Percentiles rank a stretch among this genome's conserved stretches.
Conservation (phyloP, 2,797 vertebrate species). For the Galago senegalensis region DNA sequence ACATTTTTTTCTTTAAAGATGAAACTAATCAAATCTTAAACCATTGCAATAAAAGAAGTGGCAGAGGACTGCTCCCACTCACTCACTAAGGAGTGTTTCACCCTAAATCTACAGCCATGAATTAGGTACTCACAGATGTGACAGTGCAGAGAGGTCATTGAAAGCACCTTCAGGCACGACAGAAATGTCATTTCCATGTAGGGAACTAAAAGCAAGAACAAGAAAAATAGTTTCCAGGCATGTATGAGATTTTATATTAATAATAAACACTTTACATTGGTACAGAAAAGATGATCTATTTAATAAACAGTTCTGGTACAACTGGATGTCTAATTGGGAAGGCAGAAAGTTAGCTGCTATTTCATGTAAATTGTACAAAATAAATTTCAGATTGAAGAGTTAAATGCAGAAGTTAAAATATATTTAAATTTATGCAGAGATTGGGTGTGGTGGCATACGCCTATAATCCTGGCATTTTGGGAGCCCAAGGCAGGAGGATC, state of each 20-base stretch:
- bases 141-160: conserved; percentile 96
- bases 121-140: conserved; percentile 95
- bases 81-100: not conserved
- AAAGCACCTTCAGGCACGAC: conserved; percentile 98
- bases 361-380: not conserved
- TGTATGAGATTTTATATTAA: not conserved
- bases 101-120: not conserved
- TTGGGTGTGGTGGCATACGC: not conserved
- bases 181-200: conserved; percentile 99
- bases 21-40: not conserved
- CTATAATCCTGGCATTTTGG: not conserved
- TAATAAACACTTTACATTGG: not conserved
- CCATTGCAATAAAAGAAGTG: not conserved
- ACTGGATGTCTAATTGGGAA: not conserved
- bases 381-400: conserved; percentile 39
- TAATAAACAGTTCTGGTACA: not conserved
- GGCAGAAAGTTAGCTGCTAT: not conserved
- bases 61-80: not conserved
- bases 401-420: conserved; percentile 34
- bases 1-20: conserved; percentile 28
- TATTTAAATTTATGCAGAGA: not conserved
- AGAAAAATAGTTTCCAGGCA: not conserved
- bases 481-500: not conserved
- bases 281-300: not conserved
- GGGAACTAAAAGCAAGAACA: conserved; percentile 91